These are phyloP conservation scores for Nannospalax galili DNA, from an alignment of 2,113 vertebrate species.

Conservation along the genomic window DNA sequence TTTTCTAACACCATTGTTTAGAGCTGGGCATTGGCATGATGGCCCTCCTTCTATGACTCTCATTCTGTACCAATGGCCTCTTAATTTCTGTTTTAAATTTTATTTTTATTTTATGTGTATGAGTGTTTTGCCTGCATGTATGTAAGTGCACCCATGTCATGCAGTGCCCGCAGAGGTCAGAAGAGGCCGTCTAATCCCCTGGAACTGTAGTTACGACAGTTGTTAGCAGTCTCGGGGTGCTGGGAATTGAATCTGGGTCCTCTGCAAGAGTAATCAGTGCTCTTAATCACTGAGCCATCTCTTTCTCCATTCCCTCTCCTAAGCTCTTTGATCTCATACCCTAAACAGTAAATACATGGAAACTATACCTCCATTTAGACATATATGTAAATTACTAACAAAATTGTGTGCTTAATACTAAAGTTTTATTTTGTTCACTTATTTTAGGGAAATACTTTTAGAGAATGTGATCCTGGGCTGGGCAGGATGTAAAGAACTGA, in stretches of 20 bases:
- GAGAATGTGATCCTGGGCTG: background rate
- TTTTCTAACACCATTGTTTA: background rate
- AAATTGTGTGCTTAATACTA: background rate
- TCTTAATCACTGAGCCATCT: too few relatives aligned
- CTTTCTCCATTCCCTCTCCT: background rate
- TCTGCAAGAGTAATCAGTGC: too few relatives aligned
- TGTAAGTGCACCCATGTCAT: too few relatives aligned
- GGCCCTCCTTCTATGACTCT: background rate
- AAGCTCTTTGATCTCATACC: background rate
- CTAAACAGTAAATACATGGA: background rate
- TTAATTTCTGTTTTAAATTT: background rate
- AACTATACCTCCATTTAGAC: background rate
- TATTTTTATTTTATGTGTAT: too few relatives aligned
- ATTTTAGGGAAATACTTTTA: background rate
- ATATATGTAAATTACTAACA: background rate
- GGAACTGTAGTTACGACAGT: too few relatives aligned
- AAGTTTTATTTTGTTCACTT: background rate
- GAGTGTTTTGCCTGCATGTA: too few relatives aligned
- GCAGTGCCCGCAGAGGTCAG: too few relatives aligned
- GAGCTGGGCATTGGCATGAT: background rate
- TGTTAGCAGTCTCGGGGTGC: too few relatives aligned
- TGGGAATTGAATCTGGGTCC: too few relatives aligned
- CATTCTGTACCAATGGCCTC: background rate
- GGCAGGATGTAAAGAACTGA: background rate
- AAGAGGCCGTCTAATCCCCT: too few relatives aligned